A percentile compares a stretch with the other conserved stretches of the same genome.
These are phyloP conservation scores for Melanerpes formicivorus DNA, from an alignment of 2,113 vertebrate genomes.

Conservation along the genomic window DNA sequence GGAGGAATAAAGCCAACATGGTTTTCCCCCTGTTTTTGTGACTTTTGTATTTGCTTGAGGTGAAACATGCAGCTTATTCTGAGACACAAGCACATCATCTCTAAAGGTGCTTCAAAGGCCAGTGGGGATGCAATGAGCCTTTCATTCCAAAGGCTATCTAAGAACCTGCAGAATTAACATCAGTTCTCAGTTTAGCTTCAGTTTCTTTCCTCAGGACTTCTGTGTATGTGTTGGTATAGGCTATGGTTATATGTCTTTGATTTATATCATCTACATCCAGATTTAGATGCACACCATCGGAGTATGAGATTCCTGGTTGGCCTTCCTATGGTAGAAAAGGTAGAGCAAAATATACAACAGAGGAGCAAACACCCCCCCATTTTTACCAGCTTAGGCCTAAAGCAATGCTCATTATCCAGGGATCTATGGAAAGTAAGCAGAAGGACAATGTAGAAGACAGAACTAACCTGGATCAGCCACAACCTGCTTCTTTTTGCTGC, in stretches of 20 bases:
- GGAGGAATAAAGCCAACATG: background rate
- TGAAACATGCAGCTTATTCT: background rate
- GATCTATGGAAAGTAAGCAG: background rate
- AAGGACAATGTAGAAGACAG: background rate
- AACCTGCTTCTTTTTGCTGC: slow-evolving; percentile 81
- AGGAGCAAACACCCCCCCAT: background rate
- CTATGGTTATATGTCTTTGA: background rate
- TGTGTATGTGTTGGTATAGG: background rate
- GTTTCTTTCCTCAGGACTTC: background rate
- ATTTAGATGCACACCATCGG: background rate
- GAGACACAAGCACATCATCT: background rate
- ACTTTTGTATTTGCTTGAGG: slow-evolving; percentile 23
- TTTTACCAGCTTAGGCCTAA: background rate
- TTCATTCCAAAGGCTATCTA: background rate
- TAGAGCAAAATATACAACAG: background rate
- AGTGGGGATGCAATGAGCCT: background rate
- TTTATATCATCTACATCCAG: background rate
- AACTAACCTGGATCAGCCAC: slow-evolving; percentile 87
- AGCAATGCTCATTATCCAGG: background rate
- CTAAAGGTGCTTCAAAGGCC: background rate
- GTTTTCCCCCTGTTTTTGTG: background rate
- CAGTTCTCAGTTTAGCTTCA: background rate
- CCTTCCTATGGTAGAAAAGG: background rate
- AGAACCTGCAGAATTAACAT: background rate
- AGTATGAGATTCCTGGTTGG: background rate